Evolutionary conservation across 2,113 vertebrate genomes (phyloP).

Genomic region (Brachypteracias leptosomus): DNA sequence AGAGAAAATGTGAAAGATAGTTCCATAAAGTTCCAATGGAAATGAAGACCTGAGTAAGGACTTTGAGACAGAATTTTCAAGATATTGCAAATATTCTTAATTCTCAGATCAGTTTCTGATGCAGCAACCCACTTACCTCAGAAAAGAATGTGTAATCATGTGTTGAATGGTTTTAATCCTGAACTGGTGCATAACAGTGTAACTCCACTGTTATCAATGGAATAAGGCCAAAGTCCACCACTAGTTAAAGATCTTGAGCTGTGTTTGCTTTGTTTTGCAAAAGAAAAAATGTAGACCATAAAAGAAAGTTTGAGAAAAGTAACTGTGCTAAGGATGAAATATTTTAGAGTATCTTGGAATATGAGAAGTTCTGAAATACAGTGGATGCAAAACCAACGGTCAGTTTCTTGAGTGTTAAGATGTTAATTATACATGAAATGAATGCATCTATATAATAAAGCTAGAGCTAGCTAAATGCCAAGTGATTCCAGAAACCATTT

Average conservation of each 20-base stretch:
- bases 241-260: background rate
- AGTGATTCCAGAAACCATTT: constrained; percentile 6
- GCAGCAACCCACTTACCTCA: background rate
- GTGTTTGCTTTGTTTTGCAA: background rate
- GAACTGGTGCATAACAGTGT: background rate
- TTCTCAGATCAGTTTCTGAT: background rate
- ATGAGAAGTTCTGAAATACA: background rate
- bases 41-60: background rate
- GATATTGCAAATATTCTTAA: background rate
- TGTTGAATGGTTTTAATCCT: background rate
- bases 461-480: background rate
- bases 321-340: background rate
- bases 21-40: background rate
- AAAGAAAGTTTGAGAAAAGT: background rate
- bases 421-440: background rate
- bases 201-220: background rate
- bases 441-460: background rate
- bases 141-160: background rate
- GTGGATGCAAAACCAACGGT: background rate
- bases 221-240: background rate
- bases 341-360: background rate
- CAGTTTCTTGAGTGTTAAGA: background rate
- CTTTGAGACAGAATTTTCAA: background rate
- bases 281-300: background rate
- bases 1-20: background rate